Evolutionary conservation across 2,113 vertebrate genomes (phyloP).

Genomic region (Balaenoptera acutorostrata): DNA sequence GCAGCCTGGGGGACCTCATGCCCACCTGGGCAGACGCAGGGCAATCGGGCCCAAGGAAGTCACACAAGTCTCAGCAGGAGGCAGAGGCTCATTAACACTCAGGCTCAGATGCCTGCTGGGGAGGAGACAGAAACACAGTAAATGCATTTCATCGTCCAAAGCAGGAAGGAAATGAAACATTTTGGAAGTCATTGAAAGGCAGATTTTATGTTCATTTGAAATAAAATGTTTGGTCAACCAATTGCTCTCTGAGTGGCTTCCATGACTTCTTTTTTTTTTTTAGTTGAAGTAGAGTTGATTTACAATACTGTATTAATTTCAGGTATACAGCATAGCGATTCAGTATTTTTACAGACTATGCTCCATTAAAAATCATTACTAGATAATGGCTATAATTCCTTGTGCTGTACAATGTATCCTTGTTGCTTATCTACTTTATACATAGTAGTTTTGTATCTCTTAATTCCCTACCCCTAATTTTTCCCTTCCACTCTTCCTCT

Average conservation of each 20-base stretch:
- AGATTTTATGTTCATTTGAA: slow-evolving; percentile 52
- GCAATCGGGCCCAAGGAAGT: not conserved
- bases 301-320: too few species aligned
- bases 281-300: not conserved
- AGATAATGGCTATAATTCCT: too few species aligned
- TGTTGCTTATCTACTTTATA: not conserved
- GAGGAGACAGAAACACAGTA: slow-evolving; percentile 15
- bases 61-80: not conserved
- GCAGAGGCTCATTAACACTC: not conserved
- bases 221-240: slow-evolving; percentile 35
- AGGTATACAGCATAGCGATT: too few species aligned
- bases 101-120: slow-evolving; percentile 22
- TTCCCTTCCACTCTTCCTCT: not conserved
- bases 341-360: too few species aligned
- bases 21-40: not conserved
- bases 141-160: slow-evolving; percentile 13
- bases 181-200: slow-evolving; percentile 28
- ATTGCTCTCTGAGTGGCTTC: slow-evolving; percentile 3
- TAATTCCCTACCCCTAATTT: not conserved
- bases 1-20: fast-evolving
- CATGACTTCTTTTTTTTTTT: not conserved
- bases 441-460: not conserved
- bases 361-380: too few species aligned
- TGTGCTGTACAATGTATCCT: not conserved
- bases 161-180: slow-evolving; percentile 35